Evolutionary conservation across 1,140 invertebrate genomes (phyloP).

Genomic region (Scaptodrosophila lebanonensis): DNA sequence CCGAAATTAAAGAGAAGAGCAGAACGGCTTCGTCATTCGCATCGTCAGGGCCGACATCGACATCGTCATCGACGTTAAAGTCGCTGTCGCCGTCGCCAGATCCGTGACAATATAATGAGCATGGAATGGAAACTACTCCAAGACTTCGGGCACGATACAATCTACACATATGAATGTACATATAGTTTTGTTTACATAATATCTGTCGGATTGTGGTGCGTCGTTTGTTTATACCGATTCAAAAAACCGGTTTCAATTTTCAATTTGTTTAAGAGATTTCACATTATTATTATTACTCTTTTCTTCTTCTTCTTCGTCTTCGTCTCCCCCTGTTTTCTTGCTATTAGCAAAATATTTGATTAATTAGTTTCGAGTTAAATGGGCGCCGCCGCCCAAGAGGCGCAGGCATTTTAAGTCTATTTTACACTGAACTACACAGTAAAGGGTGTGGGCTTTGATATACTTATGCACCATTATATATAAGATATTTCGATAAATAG

Average conservation of each 20-base stretch:
- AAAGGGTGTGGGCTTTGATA: too few relatives aligned
- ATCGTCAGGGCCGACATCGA: neutral
- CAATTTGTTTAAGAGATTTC: conserved; percentile 11
- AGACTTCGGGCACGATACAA: too few relatives aligned
- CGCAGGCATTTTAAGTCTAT: too few relatives aligned
- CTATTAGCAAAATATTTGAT: conserved; percentile 62
- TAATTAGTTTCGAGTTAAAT: conserved; percentile 51
- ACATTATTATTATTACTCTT: too few relatives aligned
- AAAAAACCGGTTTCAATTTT: conserved; percentile 43
- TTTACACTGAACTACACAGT: conserved; percentile 37
- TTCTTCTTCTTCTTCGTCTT: neutral
- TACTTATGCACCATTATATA: too few relatives aligned
- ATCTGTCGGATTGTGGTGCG: conserved; percentile 38
- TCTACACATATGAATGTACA: conserved; percentile 5
- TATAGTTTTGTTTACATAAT: conserved; percentile 21
- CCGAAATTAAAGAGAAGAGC: too few relatives aligned
- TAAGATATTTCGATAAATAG: too few relatives aligned
- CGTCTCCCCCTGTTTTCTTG: conserved; percentile 48
- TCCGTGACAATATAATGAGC: too few relatives aligned
- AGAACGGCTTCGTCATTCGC: neutral
- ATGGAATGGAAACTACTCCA: too few relatives aligned
- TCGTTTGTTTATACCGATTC: conserved; percentile 38
- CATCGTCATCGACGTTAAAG: conserved; percentile 16
- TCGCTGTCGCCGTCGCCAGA: neutral
- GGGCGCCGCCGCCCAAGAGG: conserved; percentile 41